These are phyloP conservation scores for Fregata magnificens DNA, from an alignment of 2,113 vertebrate genomes.

Conservation along the genomic window DNA sequence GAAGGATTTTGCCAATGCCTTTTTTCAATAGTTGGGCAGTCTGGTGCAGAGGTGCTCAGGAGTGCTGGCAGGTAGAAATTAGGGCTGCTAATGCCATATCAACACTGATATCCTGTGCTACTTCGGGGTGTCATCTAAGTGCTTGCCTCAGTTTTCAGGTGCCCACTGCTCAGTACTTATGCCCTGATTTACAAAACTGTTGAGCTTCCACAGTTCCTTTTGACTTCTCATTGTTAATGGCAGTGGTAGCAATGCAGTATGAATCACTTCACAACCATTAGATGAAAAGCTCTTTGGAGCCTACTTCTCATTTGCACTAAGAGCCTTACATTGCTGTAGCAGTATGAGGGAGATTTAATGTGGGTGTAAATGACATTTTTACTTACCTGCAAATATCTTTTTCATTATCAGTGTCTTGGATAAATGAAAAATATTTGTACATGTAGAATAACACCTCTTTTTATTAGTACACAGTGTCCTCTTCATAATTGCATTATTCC, in stretches of 20 bases:
- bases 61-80: neutral
- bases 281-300: neutral
- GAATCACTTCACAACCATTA: neutral
- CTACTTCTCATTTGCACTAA: neutral
- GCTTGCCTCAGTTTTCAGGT: neutral
- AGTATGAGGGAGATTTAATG: neutral
- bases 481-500: neutral
- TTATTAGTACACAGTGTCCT: neutral
- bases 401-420: neutral
- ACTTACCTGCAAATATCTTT: neutral
- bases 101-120: neutral
- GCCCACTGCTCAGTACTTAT: neutral
- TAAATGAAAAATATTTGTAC: slow-evolving; percentile 7
- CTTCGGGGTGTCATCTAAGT: neutral
- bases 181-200: neutral
- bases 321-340: neutral
- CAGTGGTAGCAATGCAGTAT: neutral
- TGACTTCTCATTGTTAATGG: neutral
- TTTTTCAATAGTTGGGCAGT: neutral
- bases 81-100: neutral
- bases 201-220: neutral
- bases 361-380: neutral
- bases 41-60: neutral
- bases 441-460: neutral
- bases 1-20: neutral